These are phyloP conservation scores for Enhydra lutris DNA, from an alignment of 2,113 vertebrate genomes.

Conservation along the genomic window DNA sequence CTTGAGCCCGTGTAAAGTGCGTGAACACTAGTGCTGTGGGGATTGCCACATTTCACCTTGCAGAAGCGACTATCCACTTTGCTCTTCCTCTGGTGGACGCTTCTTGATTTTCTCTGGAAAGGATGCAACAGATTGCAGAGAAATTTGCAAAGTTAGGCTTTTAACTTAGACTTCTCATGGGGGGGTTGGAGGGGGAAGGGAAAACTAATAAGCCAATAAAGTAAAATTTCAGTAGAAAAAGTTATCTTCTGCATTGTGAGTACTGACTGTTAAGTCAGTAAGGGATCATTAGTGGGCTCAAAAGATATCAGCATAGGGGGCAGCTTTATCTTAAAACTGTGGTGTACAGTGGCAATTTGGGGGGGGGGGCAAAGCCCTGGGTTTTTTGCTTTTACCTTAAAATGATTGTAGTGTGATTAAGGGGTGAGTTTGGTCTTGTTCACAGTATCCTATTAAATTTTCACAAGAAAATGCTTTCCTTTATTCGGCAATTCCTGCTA, in stretches of 20 bases:
- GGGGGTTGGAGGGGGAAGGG: not conserved
- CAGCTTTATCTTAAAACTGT: slow-evolving; percentile 41
- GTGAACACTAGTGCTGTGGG: not conserved
- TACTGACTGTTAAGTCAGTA: not conserved
- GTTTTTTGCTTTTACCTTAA: slow-evolving; percentile 38
- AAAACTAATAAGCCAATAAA: not conserved
- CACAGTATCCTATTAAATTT: not conserved
- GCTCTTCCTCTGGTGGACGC: not conserved
- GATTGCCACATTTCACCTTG: not conserved
- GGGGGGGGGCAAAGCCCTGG: not conserved
- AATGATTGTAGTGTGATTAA: not conserved
- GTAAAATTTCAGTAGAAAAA: not conserved
- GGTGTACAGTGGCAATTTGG: not conserved
- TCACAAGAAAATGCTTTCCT: not conserved
- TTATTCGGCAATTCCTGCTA: not conserved
- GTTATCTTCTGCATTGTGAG: not conserved
- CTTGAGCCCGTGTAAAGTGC: slow-evolving; percentile 18
- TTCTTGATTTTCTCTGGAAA: not conserved
- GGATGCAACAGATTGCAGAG: not conserved
- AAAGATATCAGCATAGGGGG: not conserved
- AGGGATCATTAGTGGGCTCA: not conserved
- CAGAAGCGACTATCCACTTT: not conserved
- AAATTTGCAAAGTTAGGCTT: not conserved
- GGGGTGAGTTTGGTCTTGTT: not conserved
- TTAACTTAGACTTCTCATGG: slow-evolving; percentile 10